These are phyloP conservation scores for Epirrhoe tristata DNA, from an alignment of 2,888 invertebrate species.

Conservation along the genomic window DNA sequence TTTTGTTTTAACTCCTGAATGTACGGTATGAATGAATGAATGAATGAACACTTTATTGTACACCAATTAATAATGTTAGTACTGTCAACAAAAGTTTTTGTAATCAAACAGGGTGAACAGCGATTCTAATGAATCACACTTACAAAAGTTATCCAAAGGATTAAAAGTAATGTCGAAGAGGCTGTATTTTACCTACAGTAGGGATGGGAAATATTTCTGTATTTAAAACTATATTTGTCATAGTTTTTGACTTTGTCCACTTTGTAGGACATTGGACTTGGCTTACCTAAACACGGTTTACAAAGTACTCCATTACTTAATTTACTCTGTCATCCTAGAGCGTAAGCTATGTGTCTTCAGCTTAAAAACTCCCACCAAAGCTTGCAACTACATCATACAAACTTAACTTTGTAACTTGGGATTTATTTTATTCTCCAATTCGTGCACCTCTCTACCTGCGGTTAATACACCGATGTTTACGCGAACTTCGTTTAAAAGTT, in stretches of 20 bases:
- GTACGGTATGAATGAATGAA: too few species aligned
- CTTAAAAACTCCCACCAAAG: too few species aligned
- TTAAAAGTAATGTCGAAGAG: constrained; percentile 52
- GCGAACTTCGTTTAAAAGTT: constrained; percentile 70
- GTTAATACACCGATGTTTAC: constrained; percentile 66
- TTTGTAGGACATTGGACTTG: too few species aligned
- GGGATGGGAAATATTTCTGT: neutral
- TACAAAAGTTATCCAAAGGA: constrained; percentile 44
- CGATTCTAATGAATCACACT: constrained; percentile 50
- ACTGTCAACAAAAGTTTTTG: constrained; percentile 29
- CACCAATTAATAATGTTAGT: constrained; percentile 1
- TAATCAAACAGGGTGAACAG: constrained; percentile 25
- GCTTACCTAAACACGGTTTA: too few species aligned
- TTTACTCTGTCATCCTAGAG: too few species aligned
- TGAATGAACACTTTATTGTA: too few species aligned
- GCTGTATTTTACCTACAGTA: constrained; percentile 58
- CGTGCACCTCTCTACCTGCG: constrained; percentile 29
- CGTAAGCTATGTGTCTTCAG: too few species aligned
- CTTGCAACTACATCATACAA: too few species aligned
- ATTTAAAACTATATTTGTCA: too few species aligned
- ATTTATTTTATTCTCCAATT: neutral
- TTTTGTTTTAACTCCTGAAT: too few species aligned
- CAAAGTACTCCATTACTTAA: too few species aligned
- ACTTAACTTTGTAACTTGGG: neutral
- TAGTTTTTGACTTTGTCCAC: too few species aligned